Evolutionary conservation across 1,140 invertebrate genomes (phyloP), one percentile per base, ranked within the genome.

Genomic region (Pinna nobilis): DNA sequence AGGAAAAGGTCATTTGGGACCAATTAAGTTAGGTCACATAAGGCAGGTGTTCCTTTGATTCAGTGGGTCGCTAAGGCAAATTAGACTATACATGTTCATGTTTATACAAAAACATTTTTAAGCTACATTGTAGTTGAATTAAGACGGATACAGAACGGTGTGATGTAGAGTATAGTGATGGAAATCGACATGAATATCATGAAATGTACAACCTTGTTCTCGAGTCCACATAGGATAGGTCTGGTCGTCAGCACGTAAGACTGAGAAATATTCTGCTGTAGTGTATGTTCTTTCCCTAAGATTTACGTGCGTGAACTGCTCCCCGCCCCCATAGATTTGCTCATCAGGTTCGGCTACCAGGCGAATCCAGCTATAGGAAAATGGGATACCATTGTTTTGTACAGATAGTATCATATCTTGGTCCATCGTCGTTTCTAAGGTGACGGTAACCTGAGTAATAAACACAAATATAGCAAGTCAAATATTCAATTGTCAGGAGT

Each of bases 201-300:
- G n/a, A n/a, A n/a, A n/a, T n/a, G n/a, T n/a, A n/a, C n/a, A n/a
- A 60, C 44, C 47, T 55, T 72, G 70, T n/a, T 51, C 57, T 25
- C 49, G 33, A 23, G 64, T 67, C 64, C 64, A 67, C 32, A 67
- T 67, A 20, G 59, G 59, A 32, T 60, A 55, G 18, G 33, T 72
- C 18, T 37, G 59, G 30, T 57, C 70, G 15, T 57, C 44, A 6
- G 60, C 30, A 15, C 59, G 50, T 20, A 60, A 30, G 9, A 65
- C 32, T 13, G 61, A 37, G 35, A 72, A 32, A 1, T 49, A 5
- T 23, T 70, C 44, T 15, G 44, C 15, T 7, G 57, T 33, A 20
- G 23, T 50, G 20, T 60, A 41, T 1, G 37, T 49, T n/a, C 50
- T 51, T 3, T 59, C 47, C 15, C 50, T n/a, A 15, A 37, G 50